A percentile compares a stretch with the other conserved stretches of the same genome.
These are phyloP conservation scores for Chalcosyrphus nemorum DNA, from an alignment of 2,888 invertebrate genomes.

Conservation along the genomic window DNA sequence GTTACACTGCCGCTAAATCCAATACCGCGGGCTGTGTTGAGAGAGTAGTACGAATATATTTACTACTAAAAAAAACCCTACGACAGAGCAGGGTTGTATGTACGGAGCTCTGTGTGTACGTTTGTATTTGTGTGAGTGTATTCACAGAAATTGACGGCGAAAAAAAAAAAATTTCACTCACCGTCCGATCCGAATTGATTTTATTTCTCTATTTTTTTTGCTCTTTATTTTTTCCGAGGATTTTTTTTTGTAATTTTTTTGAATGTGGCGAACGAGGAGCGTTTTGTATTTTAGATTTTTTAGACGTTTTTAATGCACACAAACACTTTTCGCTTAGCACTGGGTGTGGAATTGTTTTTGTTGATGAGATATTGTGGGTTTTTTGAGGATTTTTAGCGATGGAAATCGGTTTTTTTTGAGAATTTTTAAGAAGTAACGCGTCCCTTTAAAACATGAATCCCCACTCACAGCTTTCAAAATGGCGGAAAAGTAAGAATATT, in stretches of 20 bases:
- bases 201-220: constrained; percentile 69
- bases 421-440: constrained; percentile 81
- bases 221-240: constrained; percentile 43
- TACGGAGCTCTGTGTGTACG: too few relatives aligned
- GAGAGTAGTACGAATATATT: too few relatives aligned
- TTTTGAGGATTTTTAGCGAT: constrained; percentile 57
- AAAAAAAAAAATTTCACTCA: constrained; percentile 69
- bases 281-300: too few relatives aligned
- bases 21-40: background rate
- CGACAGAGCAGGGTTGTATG: too few relatives aligned
- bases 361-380: constrained; percentile 43
- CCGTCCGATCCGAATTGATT: constrained; percentile 74
- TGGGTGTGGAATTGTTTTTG: constrained; percentile 54
- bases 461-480: constrained; percentile 82
- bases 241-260: constrained; percentile 47
- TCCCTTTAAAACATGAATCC: constrained; percentile 79
- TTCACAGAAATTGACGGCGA: constrained; percentile 67
- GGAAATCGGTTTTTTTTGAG: constrained; percentile 75
- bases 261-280: too few relatives aligned
- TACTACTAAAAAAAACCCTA: too few relatives aligned
- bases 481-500: constrained; percentile 79
- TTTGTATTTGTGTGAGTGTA: background rate
- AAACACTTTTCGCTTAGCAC: constrained; percentile 65
- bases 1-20: constrained; percentile 39
- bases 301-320: constrained; percentile 67